phyloP scores from a whole-genome alignment of 1,140 invertebrate genomes.

The Bacillus rossius region DNA sequence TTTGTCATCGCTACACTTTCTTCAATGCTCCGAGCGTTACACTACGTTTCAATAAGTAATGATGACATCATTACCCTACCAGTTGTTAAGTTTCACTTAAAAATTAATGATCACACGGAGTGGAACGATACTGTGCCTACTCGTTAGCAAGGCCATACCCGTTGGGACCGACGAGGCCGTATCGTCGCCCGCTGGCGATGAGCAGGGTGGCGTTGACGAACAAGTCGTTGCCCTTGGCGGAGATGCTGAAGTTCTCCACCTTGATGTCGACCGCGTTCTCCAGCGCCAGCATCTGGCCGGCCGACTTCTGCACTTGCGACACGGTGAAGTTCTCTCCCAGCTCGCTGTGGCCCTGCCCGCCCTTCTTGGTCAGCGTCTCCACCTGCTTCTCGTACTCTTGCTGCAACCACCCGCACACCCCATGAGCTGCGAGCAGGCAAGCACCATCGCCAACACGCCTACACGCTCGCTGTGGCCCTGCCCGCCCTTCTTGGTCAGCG shows the following conservation, averaged over 20 bases:
- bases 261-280: constrained; percentile 98
- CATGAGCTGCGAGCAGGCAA: background rate
- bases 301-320: constrained; percentile 86
- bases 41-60: too few species aligned
- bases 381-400: constrained; percentile 89
- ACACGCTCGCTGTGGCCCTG: constrained; percentile 83
- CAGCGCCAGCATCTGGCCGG: constrained; percentile 73
- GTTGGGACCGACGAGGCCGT: constrained; percentile 98
- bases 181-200: constrained; percentile 90
- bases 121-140: too few species aligned
- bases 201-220: constrained; percentile 95
- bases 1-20: too few species aligned
- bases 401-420: constrained; percentile 42
- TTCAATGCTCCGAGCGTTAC: too few species aligned
- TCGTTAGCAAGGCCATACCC: too few species aligned
- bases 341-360: constrained; percentile 80
- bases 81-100: too few species aligned
- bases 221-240: constrained; percentile 94
- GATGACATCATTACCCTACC: too few species aligned
- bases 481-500: constrained; percentile 81
- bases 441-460: too few species aligned
- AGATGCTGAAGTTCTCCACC: constrained; percentile 96
- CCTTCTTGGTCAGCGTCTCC: constrained; percentile 82
- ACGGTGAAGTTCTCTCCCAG: constrained; percentile 94
- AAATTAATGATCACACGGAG: too few species aligned